These are phyloP conservation scores for Tortrix viridana DNA, from an alignment of 2,888 invertebrate species.

Conservation along the genomic window DNA sequence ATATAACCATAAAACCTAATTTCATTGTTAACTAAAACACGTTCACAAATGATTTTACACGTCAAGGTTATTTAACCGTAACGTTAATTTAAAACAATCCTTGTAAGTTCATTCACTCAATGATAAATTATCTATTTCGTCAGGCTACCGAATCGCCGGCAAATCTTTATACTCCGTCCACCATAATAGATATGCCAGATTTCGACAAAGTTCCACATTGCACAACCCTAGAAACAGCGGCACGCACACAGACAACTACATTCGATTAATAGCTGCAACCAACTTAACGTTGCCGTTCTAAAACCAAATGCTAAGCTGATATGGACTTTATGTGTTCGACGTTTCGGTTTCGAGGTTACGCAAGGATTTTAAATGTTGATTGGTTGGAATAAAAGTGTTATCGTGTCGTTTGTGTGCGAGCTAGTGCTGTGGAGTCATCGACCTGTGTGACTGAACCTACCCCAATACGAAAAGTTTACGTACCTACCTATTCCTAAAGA, in stretches of 20 bases:
- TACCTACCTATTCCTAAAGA: slow-evolving; percentile 6
- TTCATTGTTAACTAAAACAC: background rate
- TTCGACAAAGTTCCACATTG: slow-evolving; percentile 67
- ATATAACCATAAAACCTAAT: background rate
- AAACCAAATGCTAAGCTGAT: slow-evolving; percentile 40
- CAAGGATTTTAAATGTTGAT: slow-evolving; percentile 26
- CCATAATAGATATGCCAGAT: slow-evolving; percentile 54
- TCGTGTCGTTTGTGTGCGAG: slow-evolving; percentile 53
- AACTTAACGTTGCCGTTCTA: slow-evolving; percentile 47
- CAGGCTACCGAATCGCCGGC: slow-evolving; percentile 36
- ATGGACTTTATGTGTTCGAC: slow-evolving; percentile 43
- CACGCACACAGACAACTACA: slow-evolving; percentile 63
- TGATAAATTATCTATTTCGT: slow-evolving; percentile 41
- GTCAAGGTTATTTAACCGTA: slow-evolving; percentile 20
- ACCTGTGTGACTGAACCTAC: slow-evolving; percentile 75
- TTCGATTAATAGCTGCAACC: slow-evolving; percentile 63
- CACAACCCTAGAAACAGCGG: slow-evolving; percentile 71
- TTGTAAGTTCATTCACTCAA: slow-evolving; percentile 35
- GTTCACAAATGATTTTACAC: slow-evolving; percentile 8
- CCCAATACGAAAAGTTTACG: slow-evolving; percentile 73
- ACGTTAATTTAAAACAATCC: slow-evolving; percentile 33
- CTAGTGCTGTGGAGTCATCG: slow-evolving; percentile 62
- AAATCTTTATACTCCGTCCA: slow-evolving; percentile 42
- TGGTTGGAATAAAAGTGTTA: slow-evolving; percentile 49
- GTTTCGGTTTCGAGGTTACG: slow-evolving; percentile 46